Percentiles rank a stretch among this genome's conserved stretches.
Evolutionary conservation across 1,140 invertebrate species (phyloP).

Genomic region (fruit fly (Drosophila melanogaster)): DNA sequence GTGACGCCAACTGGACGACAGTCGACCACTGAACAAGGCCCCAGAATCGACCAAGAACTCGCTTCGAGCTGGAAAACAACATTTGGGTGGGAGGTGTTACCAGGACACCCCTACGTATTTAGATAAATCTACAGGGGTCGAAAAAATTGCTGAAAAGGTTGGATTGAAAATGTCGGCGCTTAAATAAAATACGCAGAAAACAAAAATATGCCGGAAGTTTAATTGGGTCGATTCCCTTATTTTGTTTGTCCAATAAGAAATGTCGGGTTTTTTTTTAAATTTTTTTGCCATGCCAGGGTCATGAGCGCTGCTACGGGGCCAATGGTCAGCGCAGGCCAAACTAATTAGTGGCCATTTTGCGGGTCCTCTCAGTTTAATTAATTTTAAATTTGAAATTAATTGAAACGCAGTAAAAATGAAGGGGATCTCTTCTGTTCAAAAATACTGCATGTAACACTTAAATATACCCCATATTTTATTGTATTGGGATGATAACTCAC

Average conservation of each 20-base stretch:
- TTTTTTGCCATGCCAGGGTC: conserved; percentile 49
- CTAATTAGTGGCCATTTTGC: conserved; percentile 77
- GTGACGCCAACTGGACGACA: conserved; percentile 79
- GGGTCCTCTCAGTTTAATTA: conserved; percentile 69
- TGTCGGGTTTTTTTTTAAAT: conserved; percentile 25
- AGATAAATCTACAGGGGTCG: conserved; percentile 42
- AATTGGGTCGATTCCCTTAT: conserved; percentile 63
- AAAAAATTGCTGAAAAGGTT: conserved; percentile 61
- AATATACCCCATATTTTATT: too few relatives aligned
- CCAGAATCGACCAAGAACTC: conserved; percentile 21
- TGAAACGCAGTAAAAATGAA: conserved; percentile 32
- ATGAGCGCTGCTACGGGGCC: conserved; percentile 18
- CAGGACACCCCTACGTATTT: conserved; percentile 10
- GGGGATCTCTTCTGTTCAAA: not conserved
- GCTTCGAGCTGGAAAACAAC: conserved; percentile 45
- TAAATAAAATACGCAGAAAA: conserved; percentile 40
- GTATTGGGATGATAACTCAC: not conserved
- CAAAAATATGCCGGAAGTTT: conserved; percentile 52
- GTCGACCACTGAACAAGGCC: conserved; percentile 26
- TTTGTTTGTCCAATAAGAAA: conserved; percentile 48
- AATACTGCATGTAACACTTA: not conserved
- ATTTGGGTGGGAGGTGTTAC: conserved; percentile 27
- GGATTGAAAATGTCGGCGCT: conserved; percentile 67
- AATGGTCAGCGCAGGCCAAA: conserved; percentile 43
- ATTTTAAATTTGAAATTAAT: conserved; percentile 77